Evolutionary conservation across 2,113 vertebrate species (phyloP).

Genomic region (Lynx canadensis): DNA sequence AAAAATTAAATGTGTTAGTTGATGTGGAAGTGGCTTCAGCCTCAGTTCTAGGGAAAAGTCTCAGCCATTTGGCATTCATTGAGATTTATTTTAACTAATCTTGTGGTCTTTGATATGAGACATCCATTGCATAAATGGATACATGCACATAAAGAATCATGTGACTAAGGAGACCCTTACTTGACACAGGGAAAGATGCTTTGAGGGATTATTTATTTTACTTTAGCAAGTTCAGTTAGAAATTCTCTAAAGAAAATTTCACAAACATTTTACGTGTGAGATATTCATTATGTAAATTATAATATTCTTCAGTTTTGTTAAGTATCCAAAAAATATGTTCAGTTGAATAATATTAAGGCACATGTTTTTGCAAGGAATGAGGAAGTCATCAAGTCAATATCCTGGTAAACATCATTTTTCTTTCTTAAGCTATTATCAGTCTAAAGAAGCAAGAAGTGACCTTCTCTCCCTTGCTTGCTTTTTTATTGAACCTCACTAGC

Average conservation of each 20-base stretch:
- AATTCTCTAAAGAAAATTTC: background rate
- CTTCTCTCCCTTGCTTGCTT: background rate
- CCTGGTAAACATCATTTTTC: background rate
- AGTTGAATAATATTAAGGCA: background rate
- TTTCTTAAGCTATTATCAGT: background rate
- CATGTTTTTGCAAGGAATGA: background rate
- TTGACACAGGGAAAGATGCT: background rate
- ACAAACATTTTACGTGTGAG: background rate
- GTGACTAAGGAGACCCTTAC: background rate
- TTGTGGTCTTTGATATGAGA: background rate
- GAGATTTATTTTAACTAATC: background rate
- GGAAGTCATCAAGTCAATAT: background rate
- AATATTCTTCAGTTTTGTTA: conserved; percentile 1
- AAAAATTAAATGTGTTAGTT: background rate
- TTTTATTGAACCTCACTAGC: background rate
- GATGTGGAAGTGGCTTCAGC: background rate
- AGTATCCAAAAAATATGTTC: background rate
- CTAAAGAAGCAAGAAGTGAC: background rate
- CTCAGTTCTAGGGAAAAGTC: background rate
- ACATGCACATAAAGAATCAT: background rate
- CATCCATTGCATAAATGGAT: background rate
- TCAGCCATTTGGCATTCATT: background rate
- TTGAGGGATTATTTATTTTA: conserved; percentile 7
- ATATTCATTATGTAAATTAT: background rate
- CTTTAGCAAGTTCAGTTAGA: background rate